Evolutionary conservation across 2,888 invertebrate genomes (phyloP), one percentile per base, ranked within the genome.

Genomic region (Phalera bucephala): DNA sequence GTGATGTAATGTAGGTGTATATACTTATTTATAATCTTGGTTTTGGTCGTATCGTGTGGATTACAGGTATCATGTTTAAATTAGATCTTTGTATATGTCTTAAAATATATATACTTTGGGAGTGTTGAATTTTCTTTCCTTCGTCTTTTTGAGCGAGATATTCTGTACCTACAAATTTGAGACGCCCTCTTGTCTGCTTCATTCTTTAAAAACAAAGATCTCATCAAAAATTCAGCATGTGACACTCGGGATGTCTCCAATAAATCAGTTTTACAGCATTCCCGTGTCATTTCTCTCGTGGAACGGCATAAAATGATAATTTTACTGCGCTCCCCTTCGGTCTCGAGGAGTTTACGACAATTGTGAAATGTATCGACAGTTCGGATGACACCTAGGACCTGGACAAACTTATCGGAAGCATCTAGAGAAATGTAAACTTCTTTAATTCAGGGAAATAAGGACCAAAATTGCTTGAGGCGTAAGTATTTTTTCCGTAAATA

Each of bases 301-400:
- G 87, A 86, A 87, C 80, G 87, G 80, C 86, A 85, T 89, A 89
- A 89, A 89, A 89, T 88, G 84, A 89, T 89, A 88, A 89, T 89
- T 89, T 89, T 87, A 89, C 80, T 78, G 83, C 82, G 72, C 73
- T 84, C 86, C 83, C 87, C 86, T 89, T 88, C 88, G 88, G 85
- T 83, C 86, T 86, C 57, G 78, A 72, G 62, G 72, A 79, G 74
- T 89, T 89, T 89, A 89, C 87, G 89, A 88, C 89, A 87, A 88
- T 86, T 88, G 88, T 87, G 87, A 89, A 89, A 89, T 88, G 89
- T 88, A 89, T 89, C 88, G 89, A 89, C 89, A 88, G 83, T 83
- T 85, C 71, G 76, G 74, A 74, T 82, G 83, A 84, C 88, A 88
- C 85, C 88, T 89, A 68, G 63, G 64, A 77, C 77, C 74, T 74